Evolutionary conservation across 92 coral and sea anemone genomes (phyloP).

Genomic region (Siderastrea radians): DNA sequence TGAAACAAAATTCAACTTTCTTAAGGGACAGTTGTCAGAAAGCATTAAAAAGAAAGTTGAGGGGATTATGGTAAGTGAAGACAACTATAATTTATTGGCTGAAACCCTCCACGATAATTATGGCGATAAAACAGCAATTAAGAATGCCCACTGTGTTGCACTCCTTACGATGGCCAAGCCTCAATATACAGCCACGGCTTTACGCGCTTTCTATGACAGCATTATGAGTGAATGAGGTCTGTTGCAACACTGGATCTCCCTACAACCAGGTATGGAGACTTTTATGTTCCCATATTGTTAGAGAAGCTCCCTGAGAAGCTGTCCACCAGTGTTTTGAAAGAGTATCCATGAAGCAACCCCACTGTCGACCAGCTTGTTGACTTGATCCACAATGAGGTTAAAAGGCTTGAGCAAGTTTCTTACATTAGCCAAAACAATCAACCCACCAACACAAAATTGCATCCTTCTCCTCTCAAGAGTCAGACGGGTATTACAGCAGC

Average conservation of each 20-base stretch:
- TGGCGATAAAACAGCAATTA: constrained; percentile 54
- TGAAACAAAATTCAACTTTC: constrained; percentile 53
- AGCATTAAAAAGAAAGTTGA: constrained; percentile 42
- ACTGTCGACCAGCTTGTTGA: constrained; percentile 32
- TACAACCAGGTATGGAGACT: constrained; percentile 62
- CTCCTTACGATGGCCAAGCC: constrained; percentile 62
- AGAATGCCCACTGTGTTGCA: constrained; percentile 69
- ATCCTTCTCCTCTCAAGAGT: constrained; percentile 17
- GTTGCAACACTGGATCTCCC: constrained; percentile 51
- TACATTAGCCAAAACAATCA: constrained; percentile 29
- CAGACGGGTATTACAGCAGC: background rate
- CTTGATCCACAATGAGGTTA: constrained; percentile 56
- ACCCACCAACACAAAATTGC: constrained; percentile 1
- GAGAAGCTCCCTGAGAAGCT: constrained; percentile 59
- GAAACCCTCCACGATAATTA: constrained; percentile 52
- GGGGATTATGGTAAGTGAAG: constrained; percentile 63
- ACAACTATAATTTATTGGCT: constrained; percentile 57
- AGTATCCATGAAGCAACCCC: constrained; percentile 46
- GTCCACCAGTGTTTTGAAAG: constrained; percentile 48
- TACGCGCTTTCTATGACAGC: constrained; percentile 50
- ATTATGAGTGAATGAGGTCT: constrained; percentile 60
- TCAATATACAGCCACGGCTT: constrained; percentile 49
- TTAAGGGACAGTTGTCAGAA: constrained; percentile 58
- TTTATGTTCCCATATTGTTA: constrained; percentile 52
- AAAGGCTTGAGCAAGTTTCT: constrained; percentile 59